A percentile compares a stretch with the other conserved stretches of the same genome.
phyloP scores from a whole-genome alignment of 2,797 vertebrate genomes.

The Anguilla pacifica region DNA sequence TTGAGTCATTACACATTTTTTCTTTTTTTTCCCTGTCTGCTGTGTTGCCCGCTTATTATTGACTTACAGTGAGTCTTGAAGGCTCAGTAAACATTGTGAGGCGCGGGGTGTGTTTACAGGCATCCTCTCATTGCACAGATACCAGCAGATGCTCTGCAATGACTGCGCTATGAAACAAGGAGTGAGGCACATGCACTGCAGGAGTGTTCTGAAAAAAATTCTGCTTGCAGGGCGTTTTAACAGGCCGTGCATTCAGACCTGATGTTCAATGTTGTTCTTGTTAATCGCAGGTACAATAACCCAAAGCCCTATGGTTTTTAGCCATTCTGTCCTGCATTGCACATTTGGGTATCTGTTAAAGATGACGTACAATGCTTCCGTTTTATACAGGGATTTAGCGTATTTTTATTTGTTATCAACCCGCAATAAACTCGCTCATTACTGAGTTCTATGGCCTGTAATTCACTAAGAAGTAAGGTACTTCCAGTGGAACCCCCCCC shows the following conservation, averaged over 20 bases:
- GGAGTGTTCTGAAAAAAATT: background rate
- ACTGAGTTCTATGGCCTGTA: background rate
- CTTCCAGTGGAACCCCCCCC: background rate
- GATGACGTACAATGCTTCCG: background rate
- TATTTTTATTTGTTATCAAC: background rate
- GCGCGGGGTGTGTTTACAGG: background rate
- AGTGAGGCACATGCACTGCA: background rate
- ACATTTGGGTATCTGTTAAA: background rate
- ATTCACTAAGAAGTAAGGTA: background rate
- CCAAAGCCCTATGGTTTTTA: background rate
- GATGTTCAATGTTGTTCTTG: background rate
- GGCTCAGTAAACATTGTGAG: conserved; percentile 49
- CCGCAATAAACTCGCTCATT: background rate
- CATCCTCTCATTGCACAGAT: background rate
- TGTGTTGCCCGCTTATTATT: conserved; percentile 54
- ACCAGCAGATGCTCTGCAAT: background rate
- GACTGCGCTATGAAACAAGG: background rate
- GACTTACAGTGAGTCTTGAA: conserved; percentile 50
- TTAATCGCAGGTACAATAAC: background rate
- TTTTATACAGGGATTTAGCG: background rate
- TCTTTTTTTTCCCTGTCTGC: conserved; percentile 49
- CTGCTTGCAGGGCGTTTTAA: background rate
- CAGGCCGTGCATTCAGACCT: background rate
- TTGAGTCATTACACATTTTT: conserved; percentile 65
- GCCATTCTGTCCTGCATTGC: background rate